These are phyloP conservation scores for Semibalanus balanoides DNA, from an alignment of 1,140 invertebrate genomes.

Conservation along the genomic window DNA sequence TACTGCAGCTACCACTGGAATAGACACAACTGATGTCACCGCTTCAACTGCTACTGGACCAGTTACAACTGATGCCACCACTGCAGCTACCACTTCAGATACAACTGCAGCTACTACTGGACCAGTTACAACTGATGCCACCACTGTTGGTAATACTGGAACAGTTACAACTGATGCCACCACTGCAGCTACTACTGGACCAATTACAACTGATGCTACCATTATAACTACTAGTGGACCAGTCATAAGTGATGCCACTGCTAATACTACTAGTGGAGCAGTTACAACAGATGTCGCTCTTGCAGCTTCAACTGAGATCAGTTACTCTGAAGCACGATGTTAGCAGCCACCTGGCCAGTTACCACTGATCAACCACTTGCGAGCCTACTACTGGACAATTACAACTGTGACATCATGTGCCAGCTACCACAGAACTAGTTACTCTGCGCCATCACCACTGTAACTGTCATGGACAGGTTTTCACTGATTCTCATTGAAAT, in stretches of 20 bases:
- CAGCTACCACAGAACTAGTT: neutral
- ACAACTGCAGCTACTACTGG: neutral
- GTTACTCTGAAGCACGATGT: neutral
- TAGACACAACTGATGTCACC: neutral
- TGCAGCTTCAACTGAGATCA: slow-evolving; percentile 4
- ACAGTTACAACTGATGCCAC: neutral
- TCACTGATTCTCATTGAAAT: neutral
- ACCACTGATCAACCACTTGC: slow-evolving; percentile 10
- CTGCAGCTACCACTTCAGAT: neutral
- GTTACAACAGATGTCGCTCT: slow-evolving; percentile 5
- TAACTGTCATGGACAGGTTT: neutral
- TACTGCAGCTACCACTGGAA: neutral
- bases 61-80: neutral
- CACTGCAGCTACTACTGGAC: slow-evolving; percentile 2
- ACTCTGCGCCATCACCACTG: neutral
- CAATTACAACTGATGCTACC: slow-evolving; percentile 9
- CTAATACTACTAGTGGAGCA: slow-evolving; percentile 7
- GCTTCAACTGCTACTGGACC: neutral
- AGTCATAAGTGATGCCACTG: slow-evolving; percentile 8
- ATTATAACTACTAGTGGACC: slow-evolving; percentile 7
- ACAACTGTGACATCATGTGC: too few species aligned
- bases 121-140: neutral
- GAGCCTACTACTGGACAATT: neutral
- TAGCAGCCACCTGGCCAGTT: neutral
- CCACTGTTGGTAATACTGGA: neutral